Evolutionary conservation across 2,113 vertebrate genomes (phyloP), one percentile per base, ranked within the genome.

Genomic region (Spea bombifrons): DNA sequence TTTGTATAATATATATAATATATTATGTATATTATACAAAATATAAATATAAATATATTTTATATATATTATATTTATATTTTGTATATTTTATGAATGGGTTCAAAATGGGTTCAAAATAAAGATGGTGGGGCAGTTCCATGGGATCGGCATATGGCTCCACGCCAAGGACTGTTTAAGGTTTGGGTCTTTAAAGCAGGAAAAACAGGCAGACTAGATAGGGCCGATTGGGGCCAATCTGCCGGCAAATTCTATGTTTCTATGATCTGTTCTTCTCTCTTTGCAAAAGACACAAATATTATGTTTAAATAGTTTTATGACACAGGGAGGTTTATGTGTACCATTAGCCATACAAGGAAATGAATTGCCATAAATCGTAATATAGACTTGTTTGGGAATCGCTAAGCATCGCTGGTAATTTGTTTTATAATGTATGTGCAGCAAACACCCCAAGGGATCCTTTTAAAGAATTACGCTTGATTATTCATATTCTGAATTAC

Each of bases 401-500:
- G 45, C 74, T 55, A 66, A 67, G 30, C 74, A 66, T 66, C 16
- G 48, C 45, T 64, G 65, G 30, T 64, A 75, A 75, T 66, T 65
- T 52, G 17, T 48, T 48, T 52, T 47, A 53, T 48, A 53, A 17
- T 30, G 63, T 66, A 48, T 50, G 61, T 46, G 66, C 12, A 75
- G 48, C 43, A 30, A 75, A 52, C 13, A 48, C 73, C 30, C 44
- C 44, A 47, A 49, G 66, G 65, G 65, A 76, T 67, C 68, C 65
- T 55, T 5, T 76, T 68, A 68, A 68, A 50, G 68, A 65, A 76
- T 68, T 68, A 76, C 50, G 46, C 75, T 68, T 68, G 75, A 76
- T 68, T 76, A 76, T 76, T 76, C 75, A 76, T 55, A 76, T 76
- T 66, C 75, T 68, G 47, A 67, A 76, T 68, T 76, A 64, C 65